Evolutionary conservation across 2,113 vertebrate species (phyloP).

Genomic region (Chloebia gouldiae): DNA sequence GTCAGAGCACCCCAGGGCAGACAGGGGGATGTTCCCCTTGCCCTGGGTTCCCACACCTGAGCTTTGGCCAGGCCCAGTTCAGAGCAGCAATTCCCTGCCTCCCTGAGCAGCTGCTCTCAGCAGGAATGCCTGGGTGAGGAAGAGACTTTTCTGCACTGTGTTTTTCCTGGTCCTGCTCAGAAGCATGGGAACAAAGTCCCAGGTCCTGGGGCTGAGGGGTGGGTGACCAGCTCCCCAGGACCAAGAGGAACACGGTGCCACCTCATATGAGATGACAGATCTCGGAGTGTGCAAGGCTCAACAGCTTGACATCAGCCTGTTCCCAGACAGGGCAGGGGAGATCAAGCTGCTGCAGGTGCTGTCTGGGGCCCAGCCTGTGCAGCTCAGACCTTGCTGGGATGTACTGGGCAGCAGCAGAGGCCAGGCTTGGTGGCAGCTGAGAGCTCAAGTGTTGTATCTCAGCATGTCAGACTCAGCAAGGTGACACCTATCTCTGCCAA

Average conservation of each 20-base stretch:
- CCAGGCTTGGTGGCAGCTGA: background rate
- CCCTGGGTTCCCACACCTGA: background rate
- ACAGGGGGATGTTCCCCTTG: no score
- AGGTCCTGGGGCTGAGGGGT: background rate
- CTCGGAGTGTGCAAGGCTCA: no score
- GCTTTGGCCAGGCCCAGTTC: background rate
- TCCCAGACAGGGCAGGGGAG: background rate
- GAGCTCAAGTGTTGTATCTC: background rate
- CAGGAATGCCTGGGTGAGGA: accelerated
- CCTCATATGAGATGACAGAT: background rate
- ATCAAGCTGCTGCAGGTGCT: background rate
- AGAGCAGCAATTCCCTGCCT: background rate
- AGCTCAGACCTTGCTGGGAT: background rate
- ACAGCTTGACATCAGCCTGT: background rate
- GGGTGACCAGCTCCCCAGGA: background rate
- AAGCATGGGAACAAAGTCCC: background rate
- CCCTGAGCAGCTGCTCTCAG: background rate
- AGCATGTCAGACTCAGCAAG: background rate
- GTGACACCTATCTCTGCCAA: slow-evolving; percentile 2
- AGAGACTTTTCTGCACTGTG: accelerated
- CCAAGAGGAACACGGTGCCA: background rate
- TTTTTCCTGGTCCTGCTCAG: background rate
- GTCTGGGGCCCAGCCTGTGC: background rate
- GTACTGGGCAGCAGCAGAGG: background rate
- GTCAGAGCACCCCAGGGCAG: no score